Conservation (phyloP, 2,113 vertebrate genomes). For the Pangasianodon gigas region DNA sequence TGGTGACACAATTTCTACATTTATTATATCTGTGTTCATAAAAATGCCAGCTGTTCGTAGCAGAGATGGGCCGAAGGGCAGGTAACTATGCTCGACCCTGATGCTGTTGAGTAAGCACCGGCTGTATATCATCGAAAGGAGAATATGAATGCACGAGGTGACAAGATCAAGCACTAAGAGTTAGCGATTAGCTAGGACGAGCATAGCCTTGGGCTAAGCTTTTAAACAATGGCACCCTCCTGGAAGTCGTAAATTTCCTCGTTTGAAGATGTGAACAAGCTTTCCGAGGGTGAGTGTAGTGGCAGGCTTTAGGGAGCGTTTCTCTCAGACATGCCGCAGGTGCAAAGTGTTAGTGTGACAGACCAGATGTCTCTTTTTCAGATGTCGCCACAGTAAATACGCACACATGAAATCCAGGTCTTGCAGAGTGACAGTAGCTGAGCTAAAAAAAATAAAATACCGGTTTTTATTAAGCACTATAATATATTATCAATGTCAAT, state of each 20-base stretch:
- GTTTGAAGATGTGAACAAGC: slow-evolving; percentile 39
- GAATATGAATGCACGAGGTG: neutral
- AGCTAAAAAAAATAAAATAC: neutral
- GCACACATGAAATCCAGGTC: neutral
- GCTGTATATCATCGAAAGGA: slow-evolving; percentile 20
- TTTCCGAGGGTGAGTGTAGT: slow-evolving; percentile 34
- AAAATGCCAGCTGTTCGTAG: neutral
- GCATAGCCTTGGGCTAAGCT: slow-evolving; percentile 42
- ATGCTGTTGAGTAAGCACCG: neutral
- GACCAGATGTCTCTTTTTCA: slow-evolving; percentile 58
- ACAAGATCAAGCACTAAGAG: neutral
- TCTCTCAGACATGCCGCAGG: slow-evolving; percentile 61
- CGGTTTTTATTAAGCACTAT: neutral
- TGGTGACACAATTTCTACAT: slow-evolving; percentile 10
- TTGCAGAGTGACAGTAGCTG: neutral
- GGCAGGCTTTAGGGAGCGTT: slow-evolving; percentile 52
- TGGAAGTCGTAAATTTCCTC: slow-evolving; percentile 55
- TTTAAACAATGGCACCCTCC: slow-evolving; percentile 52
- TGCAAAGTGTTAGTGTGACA: slow-evolving; percentile 56
- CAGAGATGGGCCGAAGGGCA: neutral
- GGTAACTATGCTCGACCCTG: slow-evolving; percentile 26
- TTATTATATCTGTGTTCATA: slow-evolving; percentile 24
- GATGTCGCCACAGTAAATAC: slow-evolving; percentile 46
- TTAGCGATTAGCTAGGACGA: slow-evolving; percentile 1
- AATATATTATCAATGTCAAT: neutral